These are phyloP conservation scores for Nymphalis polychloros DNA, from an alignment of 2,888 invertebrate species.

Conservation along the genomic window DNA sequence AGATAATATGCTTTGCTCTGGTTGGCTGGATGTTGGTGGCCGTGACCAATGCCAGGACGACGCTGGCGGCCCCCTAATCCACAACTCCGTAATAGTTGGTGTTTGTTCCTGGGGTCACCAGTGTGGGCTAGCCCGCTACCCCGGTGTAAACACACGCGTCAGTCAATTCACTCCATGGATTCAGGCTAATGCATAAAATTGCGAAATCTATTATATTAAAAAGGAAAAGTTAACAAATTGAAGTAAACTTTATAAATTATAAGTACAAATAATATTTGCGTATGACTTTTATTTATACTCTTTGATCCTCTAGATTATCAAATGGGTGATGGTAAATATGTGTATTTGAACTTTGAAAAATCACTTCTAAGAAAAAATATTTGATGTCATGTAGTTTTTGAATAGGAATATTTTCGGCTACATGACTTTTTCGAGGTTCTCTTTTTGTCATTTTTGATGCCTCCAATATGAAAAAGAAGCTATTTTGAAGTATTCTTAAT, in stretches of 20 bases:
- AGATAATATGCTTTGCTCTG: constrained; percentile 59
- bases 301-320: too few relatives aligned
- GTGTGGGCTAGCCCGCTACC: constrained; percentile 48
- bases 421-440: too few relatives aligned
- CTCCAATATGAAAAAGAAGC: too few relatives aligned
- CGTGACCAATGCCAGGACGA: constrained; percentile 58
- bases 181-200: constrained; percentile 45
- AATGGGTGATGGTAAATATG: too few relatives aligned
- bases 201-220: not conserved
- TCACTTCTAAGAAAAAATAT: too few relatives aligned
- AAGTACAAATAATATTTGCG: not conserved
- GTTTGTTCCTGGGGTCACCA: constrained; percentile 51
- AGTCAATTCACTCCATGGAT: constrained; percentile 52
- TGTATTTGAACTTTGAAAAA: too few relatives aligned
- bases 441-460: too few relatives aligned
- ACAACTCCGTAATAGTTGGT: constrained; percentile 51
- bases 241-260: not conserved
- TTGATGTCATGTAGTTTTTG: too few relatives aligned
- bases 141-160: constrained; percentile 53
- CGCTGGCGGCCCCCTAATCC: constrained; percentile 56
- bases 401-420: too few relatives aligned
- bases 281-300: too few relatives aligned
- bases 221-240: not conserved
- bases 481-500: too few relatives aligned
- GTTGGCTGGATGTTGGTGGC: constrained; percentile 52